These are phyloP conservation scores for Aphelenchoides fujianensis DNA, from an alignment of 1,140 invertebrate genomes.

Conservation along the genomic window DNA sequence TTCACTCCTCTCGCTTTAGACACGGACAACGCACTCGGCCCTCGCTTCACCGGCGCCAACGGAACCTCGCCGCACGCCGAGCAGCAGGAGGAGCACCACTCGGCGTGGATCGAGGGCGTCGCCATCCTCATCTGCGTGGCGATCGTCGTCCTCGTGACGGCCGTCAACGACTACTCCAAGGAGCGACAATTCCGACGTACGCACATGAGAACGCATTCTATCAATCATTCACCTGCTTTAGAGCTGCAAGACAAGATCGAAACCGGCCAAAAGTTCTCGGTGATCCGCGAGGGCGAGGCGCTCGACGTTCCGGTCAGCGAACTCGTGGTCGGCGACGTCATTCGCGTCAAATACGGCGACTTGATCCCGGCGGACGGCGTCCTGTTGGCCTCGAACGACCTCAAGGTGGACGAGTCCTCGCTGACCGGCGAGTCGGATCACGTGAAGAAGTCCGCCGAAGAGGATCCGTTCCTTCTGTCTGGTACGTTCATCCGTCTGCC, in stretches of 20 bases:
- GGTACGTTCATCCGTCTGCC: too few relatives aligned
- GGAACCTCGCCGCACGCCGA: not conserved
- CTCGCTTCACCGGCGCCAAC: not conserved
- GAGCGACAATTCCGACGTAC: slow-evolving; percentile 56
- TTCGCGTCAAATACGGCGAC: slow-evolving; percentile 76
- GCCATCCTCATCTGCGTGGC: slow-evolving; percentile 61
- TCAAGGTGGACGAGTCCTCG: slow-evolving; percentile 97
- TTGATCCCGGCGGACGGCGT: slow-evolving; percentile 94
- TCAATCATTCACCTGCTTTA: too few relatives aligned
- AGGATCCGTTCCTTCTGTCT: slow-evolving; percentile 60
- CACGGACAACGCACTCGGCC: not conserved
- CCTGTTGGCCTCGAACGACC: slow-evolving; percentile 95
- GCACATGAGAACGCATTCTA: too few relatives aligned
- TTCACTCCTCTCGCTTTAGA: not conserved
- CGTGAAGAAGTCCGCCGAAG: slow-evolving; percentile 81
- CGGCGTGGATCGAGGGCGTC: slow-evolving; percentile 68
- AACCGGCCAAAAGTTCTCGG: slow-evolving; percentile 95
- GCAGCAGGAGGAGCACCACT: slow-evolving; percentile 39
- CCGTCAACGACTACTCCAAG: slow-evolving; percentile 60
- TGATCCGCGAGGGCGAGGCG: slow-evolving; percentile 85
- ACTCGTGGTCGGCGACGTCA: slow-evolving; percentile 96
- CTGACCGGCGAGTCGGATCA: slow-evolving; percentile 98
- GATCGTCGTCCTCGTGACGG: slow-evolving; percentile 61
- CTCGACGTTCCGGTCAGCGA: slow-evolving; percentile 91
- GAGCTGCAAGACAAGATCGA: slow-evolving; percentile 96